A percentile compares a stretch with the other conserved stretches of the same genome.
phyloP scores from a whole-genome alignment of 2,888 invertebrate species.

The Odontomyia ornata region DNA sequence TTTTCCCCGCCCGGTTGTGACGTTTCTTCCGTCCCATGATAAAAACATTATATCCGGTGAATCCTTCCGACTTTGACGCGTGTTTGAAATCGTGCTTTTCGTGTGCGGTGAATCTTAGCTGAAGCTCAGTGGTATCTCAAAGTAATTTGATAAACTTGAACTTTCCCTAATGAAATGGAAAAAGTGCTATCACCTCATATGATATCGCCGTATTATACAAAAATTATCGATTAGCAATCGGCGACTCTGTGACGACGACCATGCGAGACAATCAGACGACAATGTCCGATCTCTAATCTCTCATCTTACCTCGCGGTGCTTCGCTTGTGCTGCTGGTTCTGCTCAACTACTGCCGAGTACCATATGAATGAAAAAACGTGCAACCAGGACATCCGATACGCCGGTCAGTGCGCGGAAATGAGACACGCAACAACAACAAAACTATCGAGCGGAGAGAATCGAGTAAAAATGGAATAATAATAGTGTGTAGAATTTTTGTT shows the following conservation, averaged over 20 bases:
- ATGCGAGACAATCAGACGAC: constrained; percentile 17
- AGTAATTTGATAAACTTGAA: no score
- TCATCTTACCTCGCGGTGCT: no score
- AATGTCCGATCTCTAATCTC: not conserved
- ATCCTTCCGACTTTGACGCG: not conserved
- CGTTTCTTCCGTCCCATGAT: not conserved
- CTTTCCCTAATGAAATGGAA: no score
- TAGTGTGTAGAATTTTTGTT: constrained; percentile 9
- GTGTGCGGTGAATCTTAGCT: no score
- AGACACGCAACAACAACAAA: not conserved
- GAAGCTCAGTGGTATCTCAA: no score
- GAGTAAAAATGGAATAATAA: not conserved
- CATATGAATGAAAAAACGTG: constrained; percentile 14
- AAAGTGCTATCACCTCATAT: not conserved
- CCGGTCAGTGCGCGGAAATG: constrained; percentile 1
- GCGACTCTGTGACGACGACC: constrained; percentile 9
- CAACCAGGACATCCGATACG: not conserved
- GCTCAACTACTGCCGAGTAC: constrained; percentile 4
- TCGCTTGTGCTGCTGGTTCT: no score
- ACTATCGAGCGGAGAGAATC: not conserved
- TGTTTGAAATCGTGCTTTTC: no score
- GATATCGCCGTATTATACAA: not conserved
- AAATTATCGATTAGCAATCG: constrained; percentile 38
- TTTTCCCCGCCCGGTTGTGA: not conserved
- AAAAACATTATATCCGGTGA: not conserved